Base-by-base conservation (phyloP, 2,797 vertebrate genomes). In the Crenuchus spilurus region DNA sequence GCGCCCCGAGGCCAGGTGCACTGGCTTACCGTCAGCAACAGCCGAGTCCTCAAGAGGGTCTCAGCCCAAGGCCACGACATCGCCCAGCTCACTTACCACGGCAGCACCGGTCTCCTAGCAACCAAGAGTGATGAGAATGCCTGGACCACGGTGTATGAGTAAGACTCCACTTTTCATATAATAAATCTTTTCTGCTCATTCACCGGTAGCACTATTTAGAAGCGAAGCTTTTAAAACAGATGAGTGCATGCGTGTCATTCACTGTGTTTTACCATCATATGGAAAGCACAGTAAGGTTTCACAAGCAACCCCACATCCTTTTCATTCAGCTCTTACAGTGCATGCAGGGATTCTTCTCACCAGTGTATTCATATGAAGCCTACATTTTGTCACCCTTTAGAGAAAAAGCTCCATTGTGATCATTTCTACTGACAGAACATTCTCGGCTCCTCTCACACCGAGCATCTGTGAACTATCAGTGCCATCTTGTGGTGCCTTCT, bases 101-200 rank as follows among this genome's bases (percentile, higher is more conserved):
- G 94, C 68, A 96, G 93, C 78, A 93, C 92, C 0, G 94, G 94
- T 63, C 93, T 95, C 77, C 88, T 95, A 52, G 92, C 94, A 55
- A 95, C 94, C 74, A 95, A 95, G 87, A 95, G 93, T 2, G 93
- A 95, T 31, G 94, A 96, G 83, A 95, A 96, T 0, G 94, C 93
- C 51, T 96, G 95, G 94, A 95, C 94, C 3, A 95, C 94, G 0
- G 93, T 95, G 64, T 96, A 95, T 37, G 94, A 95, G 94, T 95
- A 93, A 96, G 94, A 9, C 33, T 52, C 14, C 4, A n/a, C n/a
- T 57, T 44, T 68, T 44, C 58, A 41, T 20, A 8, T 37, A 22
- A 67, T 67, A 44, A 57, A n/a, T n/a, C 18, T 4, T n/a, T 74
- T 2, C 51, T 16, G n/a, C 39, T 31, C 10, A 58, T 57, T 44